phyloP scores from a whole-genome alignment of 2,113 vertebrate species.

The Pseudonaja textilis region DNA sequence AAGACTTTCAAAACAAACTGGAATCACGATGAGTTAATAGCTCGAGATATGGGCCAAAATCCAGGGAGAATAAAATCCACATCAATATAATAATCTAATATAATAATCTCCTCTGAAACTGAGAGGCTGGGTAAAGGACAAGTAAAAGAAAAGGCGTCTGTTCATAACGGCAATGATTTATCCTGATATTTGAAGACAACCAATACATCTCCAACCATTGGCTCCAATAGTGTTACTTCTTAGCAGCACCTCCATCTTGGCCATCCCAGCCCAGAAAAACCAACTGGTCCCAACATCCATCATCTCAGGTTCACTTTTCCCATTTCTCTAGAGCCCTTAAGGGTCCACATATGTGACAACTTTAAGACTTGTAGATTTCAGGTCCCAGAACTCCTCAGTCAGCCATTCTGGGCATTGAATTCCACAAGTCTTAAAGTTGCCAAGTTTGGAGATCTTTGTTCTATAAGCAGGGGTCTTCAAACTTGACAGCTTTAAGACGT shows the following conservation, averaged over 20 bases:
- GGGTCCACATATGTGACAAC: no score
- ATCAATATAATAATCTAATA: neutral
- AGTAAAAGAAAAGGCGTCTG: neutral
- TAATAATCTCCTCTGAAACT: neutral
- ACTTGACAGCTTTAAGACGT: no score
- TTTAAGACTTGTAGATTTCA: no score
- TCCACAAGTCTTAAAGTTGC: no score
- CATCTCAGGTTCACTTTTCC: neutral
- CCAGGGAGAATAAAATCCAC: neutral
- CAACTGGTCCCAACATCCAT: neutral
- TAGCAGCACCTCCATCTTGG: accelerated
- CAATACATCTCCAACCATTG: neutral
- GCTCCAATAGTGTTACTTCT: neutral
- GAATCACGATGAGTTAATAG: neutral
- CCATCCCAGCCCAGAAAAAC: neutral
- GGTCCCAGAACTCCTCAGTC: no score
- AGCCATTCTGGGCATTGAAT: no score
- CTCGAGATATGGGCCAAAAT: neutral
- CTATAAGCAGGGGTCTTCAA: no score
- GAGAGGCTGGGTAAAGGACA: neutral
- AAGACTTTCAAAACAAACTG: neutral
- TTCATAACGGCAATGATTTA: neutral
- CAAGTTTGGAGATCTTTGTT: neutral
- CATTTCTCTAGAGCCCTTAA: neutral
- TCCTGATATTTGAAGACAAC: neutral